Evolutionary conservation across 2,113 vertebrate species (phyloP), one percentile per base, ranked within the genome.

Genomic region (Nycticryphes semicollaris): DNA sequence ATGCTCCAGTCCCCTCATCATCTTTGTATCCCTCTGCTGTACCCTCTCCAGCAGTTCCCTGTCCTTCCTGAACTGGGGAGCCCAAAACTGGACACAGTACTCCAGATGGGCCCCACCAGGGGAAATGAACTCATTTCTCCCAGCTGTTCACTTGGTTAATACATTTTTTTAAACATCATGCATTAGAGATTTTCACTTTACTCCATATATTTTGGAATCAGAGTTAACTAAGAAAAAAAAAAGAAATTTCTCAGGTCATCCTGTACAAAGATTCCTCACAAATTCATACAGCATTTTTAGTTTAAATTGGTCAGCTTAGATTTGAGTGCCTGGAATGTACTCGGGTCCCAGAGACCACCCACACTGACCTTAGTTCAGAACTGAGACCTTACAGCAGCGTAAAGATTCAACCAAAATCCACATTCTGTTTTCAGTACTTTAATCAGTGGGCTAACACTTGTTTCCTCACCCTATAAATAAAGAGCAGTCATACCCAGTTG

Each of bases 401-500:
- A 80, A 84, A 77, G 25, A 84, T 50, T 70, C 76, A 89, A 90
- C 10, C 17, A 84, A 90, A 95, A 96, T 92, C 96, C 84, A 92
- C 94, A 94, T 51, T 67, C 68, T 75, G 68, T 87, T 93, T 93
- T 90, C 80, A 84, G 86, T 45, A 83, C 51, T 91, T 96, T 92
- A 94, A 95, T 93, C 84, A 64, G 28, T 91, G 62, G 31, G n/a
- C 45, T 81, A 91, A 90, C 45, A 60, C 62, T 89, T 68, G 41
- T 64, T 95, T 94, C 86, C 39, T 89, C 35, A n/a, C 33, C 48
- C 88, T 86, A 37, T 68, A 94, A 89, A 92, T 87, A 90, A 96
- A 64, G 57, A 57, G 56, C 64, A 89, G 73, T 54, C 80, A 89
- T 68, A 87, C 12, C 35, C 84, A 82, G 53, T 31, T 84, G 72